phyloP scores from a whole-genome alignment of 2,888 invertebrate species.

The Trisateles emortualis region DNA sequence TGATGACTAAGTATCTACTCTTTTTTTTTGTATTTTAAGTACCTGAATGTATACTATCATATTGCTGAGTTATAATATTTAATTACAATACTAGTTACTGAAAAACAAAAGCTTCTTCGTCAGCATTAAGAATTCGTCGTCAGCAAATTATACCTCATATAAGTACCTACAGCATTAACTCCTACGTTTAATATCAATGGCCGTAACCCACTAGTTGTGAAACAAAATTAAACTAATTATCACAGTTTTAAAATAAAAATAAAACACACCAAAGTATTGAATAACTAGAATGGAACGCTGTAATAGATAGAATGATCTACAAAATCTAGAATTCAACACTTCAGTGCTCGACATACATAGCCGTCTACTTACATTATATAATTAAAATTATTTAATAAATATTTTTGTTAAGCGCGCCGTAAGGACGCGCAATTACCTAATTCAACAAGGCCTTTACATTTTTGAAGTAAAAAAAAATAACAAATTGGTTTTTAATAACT shows the following conservation, averaged over 20 bases:
- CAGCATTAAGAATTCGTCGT: constrained; percentile 1
- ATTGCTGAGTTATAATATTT: not conserved
- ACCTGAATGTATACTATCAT: not conserved
- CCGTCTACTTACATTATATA: constrained; percentile 77
- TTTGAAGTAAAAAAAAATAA: constrained; percentile 72
- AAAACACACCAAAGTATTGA: constrained; percentile 55
- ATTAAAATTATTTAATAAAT: constrained; percentile 78
- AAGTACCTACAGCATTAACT: not conserved
- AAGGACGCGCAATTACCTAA: constrained; percentile 64
- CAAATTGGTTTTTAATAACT: constrained; percentile 72
- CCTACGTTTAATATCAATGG: constrained; percentile 50
- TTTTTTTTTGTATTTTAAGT: not conserved
- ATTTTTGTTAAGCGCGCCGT: constrained; percentile 70
- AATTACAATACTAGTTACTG: not conserved
- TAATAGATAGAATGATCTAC: not conserved
- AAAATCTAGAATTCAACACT: constrained; percentile 55
- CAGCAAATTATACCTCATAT: not conserved
- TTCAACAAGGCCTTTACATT: constrained; percentile 78
- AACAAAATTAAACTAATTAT: constrained; percentile 80
- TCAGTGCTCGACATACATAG: constrained; percentile 76
- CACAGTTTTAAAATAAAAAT: constrained; percentile 84
- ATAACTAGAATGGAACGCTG: not conserved
- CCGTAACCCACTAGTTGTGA: constrained; percentile 58
- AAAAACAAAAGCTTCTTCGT: not conserved
- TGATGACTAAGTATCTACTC: not conserved